Base-by-base conservation (phyloP, 2,797 vertebrate species). In the Macropus fuliginosus region DNA sequence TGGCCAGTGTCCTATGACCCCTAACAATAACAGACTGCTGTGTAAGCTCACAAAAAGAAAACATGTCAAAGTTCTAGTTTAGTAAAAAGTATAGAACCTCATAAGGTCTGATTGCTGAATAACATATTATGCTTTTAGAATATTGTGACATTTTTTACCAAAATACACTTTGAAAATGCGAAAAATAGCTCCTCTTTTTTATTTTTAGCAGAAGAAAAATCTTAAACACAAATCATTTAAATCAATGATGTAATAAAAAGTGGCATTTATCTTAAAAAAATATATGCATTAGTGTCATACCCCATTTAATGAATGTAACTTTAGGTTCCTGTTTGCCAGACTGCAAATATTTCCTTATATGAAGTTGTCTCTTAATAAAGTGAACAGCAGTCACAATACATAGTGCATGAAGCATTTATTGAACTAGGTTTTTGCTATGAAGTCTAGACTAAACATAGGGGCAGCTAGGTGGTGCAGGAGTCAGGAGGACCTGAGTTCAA, bases 221-320 rank as follows among this genome's bases (percentile, higher is more conserved):
- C 40, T 95, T 94, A 54, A 93, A 94, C 95, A 87, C 91, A 92
- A 95, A 90, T 92, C 59, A 92, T 81, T 98, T 94, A 95, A 92
- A 52, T 95, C 27, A 94, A 62, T 66, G 91, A 90, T 95, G 55
- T 46, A 91, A 27, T 96, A 59, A 94, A n/a, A 95, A 96, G 54
- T 96, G n/a, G 93, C 89, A 59, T 97, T 97, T 97, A 0, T 97
- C 96, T 98, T 97, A 92, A 92, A 94, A 34, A 59, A 59, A 97
- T 92, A 10, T 95, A 2, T 96, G 95, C 97, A 98, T 98, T 98
- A 98, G 81, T 96, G 95, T 98, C 97, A 97, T 95, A 97, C 92
- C 95, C 89, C 1, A 94, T 97, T 95, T 96, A 95, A 93, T 97
- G 95, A 98, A 46, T 98, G 94, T 98, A 96, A 92, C 92, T 95